These are phyloP conservation scores for Edolisoma coerulescens DNA, from an alignment of 2,113 vertebrate genomes.

Conservation along the genomic window DNA sequence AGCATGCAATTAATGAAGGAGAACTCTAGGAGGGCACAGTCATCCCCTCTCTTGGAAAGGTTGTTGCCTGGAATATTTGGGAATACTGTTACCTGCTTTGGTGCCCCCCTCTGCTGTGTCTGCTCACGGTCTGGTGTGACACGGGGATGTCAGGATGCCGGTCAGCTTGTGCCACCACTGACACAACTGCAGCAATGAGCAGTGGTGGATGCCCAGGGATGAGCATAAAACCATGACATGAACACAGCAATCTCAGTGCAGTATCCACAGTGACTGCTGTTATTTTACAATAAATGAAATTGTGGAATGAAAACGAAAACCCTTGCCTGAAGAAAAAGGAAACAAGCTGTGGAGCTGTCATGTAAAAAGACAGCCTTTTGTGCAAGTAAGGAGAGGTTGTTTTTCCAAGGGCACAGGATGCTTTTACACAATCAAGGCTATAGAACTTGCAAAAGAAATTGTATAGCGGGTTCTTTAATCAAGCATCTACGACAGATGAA, in stretches of 20 bases:
- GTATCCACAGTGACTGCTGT: neutral
- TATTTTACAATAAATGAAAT: neutral
- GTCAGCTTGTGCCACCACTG: neutral
- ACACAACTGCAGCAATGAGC: neutral
- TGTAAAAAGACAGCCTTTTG: neutral
- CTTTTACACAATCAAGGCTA: neutral
- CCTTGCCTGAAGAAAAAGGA: constrained; percentile 17
- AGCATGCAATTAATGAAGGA: neutral
- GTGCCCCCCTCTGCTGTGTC: neutral
- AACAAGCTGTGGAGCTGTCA: neutral
- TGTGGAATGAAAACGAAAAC: neutral
- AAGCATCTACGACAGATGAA: neutral
- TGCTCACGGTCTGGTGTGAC: neutral
- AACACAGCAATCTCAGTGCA: neutral
- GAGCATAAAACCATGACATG: neutral
- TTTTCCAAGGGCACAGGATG: neutral
- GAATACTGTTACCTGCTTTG: neutral
- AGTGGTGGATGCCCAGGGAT: neutral
- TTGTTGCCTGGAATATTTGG: neutral
- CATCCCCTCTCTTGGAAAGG: neutral
- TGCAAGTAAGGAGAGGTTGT: neutral
- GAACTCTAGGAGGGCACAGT: neutral
- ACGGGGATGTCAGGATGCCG: neutral
- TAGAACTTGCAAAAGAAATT: neutral
- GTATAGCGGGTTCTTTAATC: neutral